These are phyloP conservation scores for Anser cygnoides DNA, from an alignment of 2,113 vertebrate genomes.

Conservation along the genomic window DNA sequence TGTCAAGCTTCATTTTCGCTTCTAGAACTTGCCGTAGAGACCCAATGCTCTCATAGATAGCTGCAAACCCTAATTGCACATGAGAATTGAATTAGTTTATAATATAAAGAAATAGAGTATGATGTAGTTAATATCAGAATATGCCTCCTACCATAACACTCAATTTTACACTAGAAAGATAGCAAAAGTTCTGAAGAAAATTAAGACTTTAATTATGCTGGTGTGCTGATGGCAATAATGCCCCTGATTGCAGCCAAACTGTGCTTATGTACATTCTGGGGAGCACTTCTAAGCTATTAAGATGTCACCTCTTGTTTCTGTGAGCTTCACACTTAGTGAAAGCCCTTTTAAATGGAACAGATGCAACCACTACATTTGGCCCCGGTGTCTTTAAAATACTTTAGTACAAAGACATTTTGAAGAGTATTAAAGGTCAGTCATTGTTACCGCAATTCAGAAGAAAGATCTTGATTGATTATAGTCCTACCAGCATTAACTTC, in stretches of 20 bases:
- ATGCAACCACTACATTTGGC: background rate
- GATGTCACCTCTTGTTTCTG: background rate
- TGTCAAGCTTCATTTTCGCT: constrained; percentile 82
- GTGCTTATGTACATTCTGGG: background rate
- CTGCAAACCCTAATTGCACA: constrained; percentile 76
- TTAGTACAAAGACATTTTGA: background rate
- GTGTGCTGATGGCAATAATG: background rate
- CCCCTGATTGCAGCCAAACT: rapidly evolving
- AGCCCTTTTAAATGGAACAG: background rate
- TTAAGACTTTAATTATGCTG: background rate
- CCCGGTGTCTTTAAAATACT: background rate
- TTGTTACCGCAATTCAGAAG: background rate
- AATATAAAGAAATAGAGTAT: background rate
- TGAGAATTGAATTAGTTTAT: background rate
- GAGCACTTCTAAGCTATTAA: background rate
- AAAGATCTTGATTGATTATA: background rate
- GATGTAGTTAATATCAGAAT: background rate
- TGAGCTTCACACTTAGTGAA: background rate
- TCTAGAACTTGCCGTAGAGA: constrained; percentile 82
- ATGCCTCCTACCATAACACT: background rate
- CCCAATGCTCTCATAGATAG: constrained; percentile 83
- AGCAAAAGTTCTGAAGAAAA: background rate
- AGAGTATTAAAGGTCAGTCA: background rate
- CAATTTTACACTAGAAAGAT: background rate
- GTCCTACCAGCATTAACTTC: constrained; percentile 80